Conservation (phyloP, 2,113 vertebrate genomes). For the Aramus guarauna region DNA sequence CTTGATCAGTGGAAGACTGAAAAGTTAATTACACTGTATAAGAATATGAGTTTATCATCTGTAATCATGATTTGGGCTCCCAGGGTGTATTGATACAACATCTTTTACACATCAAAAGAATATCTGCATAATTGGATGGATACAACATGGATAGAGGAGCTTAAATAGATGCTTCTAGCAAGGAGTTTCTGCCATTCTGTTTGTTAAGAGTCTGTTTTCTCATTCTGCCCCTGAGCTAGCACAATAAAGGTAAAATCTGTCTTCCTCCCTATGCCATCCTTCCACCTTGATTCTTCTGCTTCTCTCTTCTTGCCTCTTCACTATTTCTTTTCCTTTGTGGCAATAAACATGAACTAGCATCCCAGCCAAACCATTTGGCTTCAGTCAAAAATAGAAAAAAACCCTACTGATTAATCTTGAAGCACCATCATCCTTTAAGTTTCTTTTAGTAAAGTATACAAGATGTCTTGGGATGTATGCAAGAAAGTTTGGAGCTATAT, state of each 20-base stretch:
- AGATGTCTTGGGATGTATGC: neutral
- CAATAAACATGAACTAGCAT: neutral
- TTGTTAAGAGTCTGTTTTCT: neutral
- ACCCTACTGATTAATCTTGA: accelerated
- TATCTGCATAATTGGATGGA: neutral
- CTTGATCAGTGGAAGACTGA: neutral
- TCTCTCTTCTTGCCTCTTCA: neutral
- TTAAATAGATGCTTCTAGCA: neutral
- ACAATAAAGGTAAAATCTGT: neutral
- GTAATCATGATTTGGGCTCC: neutral
- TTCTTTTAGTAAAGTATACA: neutral
- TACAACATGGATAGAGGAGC: neutral
- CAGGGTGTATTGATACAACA: neutral
- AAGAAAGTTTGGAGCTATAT: neutral
- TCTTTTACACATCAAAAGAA: neutral
- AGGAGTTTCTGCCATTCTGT: neutral
- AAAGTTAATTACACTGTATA: neutral
- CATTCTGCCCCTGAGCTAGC: neutral
- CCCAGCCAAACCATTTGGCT: accelerated
- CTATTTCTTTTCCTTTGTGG: neutral
- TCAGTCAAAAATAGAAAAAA: neutral
- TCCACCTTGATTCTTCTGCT: neutral
- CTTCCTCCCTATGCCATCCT: neutral
- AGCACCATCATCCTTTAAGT: neutral
- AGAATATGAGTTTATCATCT: neutral